phyloP scores from a whole-genome alignment of 2,797 vertebrate species.

The Dicrostonyx torquatus region DNA sequence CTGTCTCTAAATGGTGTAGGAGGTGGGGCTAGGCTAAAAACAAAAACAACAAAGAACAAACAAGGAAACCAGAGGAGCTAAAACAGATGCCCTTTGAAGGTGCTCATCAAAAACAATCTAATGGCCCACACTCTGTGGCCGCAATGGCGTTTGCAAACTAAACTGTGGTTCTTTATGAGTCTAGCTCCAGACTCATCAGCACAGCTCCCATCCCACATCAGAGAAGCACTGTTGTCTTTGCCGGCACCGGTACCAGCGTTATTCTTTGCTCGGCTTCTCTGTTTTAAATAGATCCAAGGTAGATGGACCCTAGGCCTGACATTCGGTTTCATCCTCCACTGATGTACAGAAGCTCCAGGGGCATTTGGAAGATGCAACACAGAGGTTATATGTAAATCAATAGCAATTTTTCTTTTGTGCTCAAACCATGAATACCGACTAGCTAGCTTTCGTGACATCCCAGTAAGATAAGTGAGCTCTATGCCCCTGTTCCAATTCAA shows the following conservation, averaged over 20 bases:
- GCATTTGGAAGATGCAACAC: constrained; percentile 47
- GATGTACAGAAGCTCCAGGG: constrained; percentile 37
- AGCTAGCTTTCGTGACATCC: constrained; percentile 71
- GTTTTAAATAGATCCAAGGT: constrained; percentile 17
- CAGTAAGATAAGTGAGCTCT: constrained; percentile 71
- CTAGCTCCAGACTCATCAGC: too few relatives aligned
- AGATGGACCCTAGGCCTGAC: constrained; percentile 28
- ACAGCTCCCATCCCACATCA: neutral
- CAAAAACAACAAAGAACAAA: neutral
- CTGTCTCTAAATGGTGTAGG: neutral
- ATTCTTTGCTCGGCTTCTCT: neutral
- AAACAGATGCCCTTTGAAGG: constrained; percentile 49
- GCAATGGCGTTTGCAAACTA: constrained; percentile 38
- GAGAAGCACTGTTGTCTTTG: neutral
- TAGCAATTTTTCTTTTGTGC: constrained; percentile 65
- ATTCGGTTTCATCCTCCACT: constrained; percentile 9
- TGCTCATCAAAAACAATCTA: constrained; percentile 65
- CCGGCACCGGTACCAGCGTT: neutral
- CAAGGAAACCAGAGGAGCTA: constrained; percentile 1
- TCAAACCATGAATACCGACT: constrained; percentile 66
- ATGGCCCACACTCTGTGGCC: constrained; percentile 47
- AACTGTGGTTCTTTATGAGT: constrained; percentile 26
- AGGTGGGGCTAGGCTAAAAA: neutral
- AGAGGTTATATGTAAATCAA: constrained; percentile 71
- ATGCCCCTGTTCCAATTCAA: constrained; percentile 62